Evolutionary conservation across 2,888 invertebrate species (phyloP), one percentile per base, ranked within the genome.

Genomic region (Odontothrips loti): DNA sequence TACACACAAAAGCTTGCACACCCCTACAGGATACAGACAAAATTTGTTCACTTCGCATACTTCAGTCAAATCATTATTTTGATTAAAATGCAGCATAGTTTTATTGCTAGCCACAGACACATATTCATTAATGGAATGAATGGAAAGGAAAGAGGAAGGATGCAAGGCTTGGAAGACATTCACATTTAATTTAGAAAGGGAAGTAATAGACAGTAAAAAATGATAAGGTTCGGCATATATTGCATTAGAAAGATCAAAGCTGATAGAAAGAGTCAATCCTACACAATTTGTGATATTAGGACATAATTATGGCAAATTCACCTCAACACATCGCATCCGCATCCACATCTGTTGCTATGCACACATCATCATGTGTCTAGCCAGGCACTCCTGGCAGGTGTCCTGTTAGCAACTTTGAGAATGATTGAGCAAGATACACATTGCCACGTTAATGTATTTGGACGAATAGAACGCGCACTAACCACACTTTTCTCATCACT

Each of bases 1-100:
- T 27, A 75, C 68, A 75, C 68, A 75, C 68, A 75, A 75, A 75
- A 75, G 68, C 68, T 75, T 75, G 68, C 68, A 75, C 68, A 75
- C 68, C 68, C 68, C 68, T 75, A 75, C n/a, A 75, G 68, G 23
- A 75, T 75, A 12, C 11, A 75, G 68, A 75, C 23, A 75, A 23
- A 75, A 75, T 75, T 75, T 75, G 68, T 75, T 75, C 68, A 27
- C 68, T 10, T 75, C 23, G 68, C 68, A 75, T 58, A 75, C 68
- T 75, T 75, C 68, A 75, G 68, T 75, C 68, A 75, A 75, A 75
- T 75, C 27, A 27, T 75, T 27, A 75, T 75, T 75, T 75, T 75
- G 68, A 75, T 75, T 75, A 75, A 43, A 43, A 23, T 23, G 68
- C 68, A 75, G 68, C 68, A 27, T 75, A 75, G 68, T 75, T 75